These are phyloP conservation scores for Cherax destructor DNA, from an alignment of 1,140 invertebrate species.

Conservation along the genomic window DNA sequence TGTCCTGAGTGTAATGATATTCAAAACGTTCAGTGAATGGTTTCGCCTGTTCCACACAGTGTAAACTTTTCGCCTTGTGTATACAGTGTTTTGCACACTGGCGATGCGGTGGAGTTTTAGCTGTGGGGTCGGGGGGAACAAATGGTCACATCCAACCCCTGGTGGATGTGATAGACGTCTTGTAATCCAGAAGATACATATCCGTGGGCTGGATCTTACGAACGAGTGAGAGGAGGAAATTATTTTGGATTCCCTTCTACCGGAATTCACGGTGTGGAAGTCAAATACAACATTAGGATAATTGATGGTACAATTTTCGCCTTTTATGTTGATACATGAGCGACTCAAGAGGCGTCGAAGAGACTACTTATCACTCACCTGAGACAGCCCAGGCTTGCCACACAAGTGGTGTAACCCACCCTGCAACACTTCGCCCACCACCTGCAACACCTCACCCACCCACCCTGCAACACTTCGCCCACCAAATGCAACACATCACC, in stretches of 20 bases:
- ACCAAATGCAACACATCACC: too few species aligned
- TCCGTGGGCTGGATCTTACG: background rate
- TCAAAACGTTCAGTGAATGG: too few species aligned
- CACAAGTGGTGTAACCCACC: slow-evolving; percentile 7
- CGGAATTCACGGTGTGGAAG: slow-evolving; percentile 42
- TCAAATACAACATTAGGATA: slow-evolving; percentile 66
- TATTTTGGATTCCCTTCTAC: background rate
- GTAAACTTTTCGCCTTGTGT: slow-evolving; percentile 14
- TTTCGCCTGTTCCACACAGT: background rate
- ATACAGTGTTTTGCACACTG: background rate
- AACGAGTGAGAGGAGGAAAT: background rate
- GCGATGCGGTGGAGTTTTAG: slow-evolving; percentile 8
- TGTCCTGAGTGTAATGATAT: too few species aligned
- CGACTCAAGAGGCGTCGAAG: slow-evolving; percentile 66
- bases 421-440: too few species aligned
- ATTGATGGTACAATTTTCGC: slow-evolving; percentile 68
- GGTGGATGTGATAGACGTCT: slow-evolving; percentile 11
- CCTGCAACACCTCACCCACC: too few species aligned
- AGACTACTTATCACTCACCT: slow-evolving; percentile 52
- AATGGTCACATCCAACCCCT: slow-evolving; percentile 6
- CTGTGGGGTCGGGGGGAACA: background rate
- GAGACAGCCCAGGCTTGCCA: background rate
- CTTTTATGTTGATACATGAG: slow-evolving; percentile 67
- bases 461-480: too few species aligned
- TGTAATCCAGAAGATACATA: background rate